phyloP scores from a whole-genome alignment of 2,888 invertebrate species.

The Folsomia manolachei region DNA sequence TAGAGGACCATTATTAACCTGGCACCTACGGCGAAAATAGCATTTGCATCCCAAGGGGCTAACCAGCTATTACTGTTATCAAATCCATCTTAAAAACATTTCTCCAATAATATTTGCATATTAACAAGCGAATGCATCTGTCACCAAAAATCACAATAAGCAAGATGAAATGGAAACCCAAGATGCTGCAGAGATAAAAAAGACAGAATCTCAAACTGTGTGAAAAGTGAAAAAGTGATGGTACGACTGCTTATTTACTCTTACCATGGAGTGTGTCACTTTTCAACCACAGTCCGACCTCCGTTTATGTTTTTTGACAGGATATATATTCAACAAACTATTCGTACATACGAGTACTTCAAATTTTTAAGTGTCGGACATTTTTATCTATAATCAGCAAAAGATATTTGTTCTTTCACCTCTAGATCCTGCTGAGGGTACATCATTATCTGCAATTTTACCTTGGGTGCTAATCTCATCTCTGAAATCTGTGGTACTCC shows the following conservation, averaged over 20 bases:
- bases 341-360: too few species aligned
- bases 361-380: not conserved
- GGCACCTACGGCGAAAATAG: constrained; percentile 2
- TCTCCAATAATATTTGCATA: constrained; percentile 15
- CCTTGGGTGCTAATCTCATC: not conserved
- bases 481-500: too few species aligned
- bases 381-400: not conserved
- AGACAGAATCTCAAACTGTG: too few species aligned
- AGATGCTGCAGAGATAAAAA: too few species aligned
- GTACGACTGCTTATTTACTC: too few species aligned
- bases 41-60: constrained; percentile 14
- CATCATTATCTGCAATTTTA: not conserved
- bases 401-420: not conserved
- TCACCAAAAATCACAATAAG: not conserved
- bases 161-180: not conserved
- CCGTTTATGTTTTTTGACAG: too few species aligned
- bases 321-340: too few species aligned
- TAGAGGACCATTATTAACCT: not conserved
- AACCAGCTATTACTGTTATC: constrained; percentile 16
- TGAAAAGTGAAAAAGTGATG: too few species aligned
- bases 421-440: not conserved
- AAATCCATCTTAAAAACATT: constrained; percentile 8
- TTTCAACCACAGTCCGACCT: too few species aligned
- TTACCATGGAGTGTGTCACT: too few species aligned
- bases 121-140: constrained; percentile 22